Evolutionary conservation across 1,140 invertebrate species (phyloP), one percentile per base, ranked within the genome.

Genomic region (Akabosia matsudoensis): DNA sequence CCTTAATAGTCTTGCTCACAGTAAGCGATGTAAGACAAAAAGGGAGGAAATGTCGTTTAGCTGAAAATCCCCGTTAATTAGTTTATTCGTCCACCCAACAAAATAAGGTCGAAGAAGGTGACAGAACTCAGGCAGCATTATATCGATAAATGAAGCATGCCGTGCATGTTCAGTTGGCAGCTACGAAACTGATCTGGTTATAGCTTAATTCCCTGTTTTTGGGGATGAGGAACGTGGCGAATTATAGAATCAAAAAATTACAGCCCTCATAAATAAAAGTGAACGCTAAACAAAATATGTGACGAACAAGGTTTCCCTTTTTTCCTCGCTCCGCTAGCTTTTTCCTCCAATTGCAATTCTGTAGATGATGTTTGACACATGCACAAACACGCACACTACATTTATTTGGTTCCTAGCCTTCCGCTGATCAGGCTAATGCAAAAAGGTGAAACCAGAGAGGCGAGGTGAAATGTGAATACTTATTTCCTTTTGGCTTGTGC

Each of bases 351-450:
- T n/a, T n/a, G n/a, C n/a, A n/a, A n/a, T n/a, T n/a, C n/a, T n/a
- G n/a, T n/a, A n/a, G n/a, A n/a, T n/a, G n/a, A n/a, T 18, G 22
- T 22, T 61, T 61, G 54, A 61, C 54, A 67, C 61, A 67, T 67
- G 61, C 61, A 67, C 61, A 7, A 67, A 30, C 61, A 67, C 61
- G 61, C 61, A 67, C 54, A 61, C 54, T 22, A 7, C 14, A 16
- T 4, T 61, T 7, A 61, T 18, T 45, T 18, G 7, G 37, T 45
- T 45, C 18, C 18, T n/a, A n/a, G n/a, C n/a, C n/a, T n/a, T n/a
- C n/a, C n/a, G 18, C 37, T 45, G 37, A 45, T 45, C 37, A 45
- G n/a, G n/a, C n/a, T n/a, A n/a, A n/a, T n/a, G n/a, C n/a, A n/a
- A n/a, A n/a, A n/a, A n/a, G 37, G 37, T 45, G 18, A 45, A 45